Conservation (phyloP, 2,797 vertebrate genomes). For the Notolabrus celidotus region DNA sequence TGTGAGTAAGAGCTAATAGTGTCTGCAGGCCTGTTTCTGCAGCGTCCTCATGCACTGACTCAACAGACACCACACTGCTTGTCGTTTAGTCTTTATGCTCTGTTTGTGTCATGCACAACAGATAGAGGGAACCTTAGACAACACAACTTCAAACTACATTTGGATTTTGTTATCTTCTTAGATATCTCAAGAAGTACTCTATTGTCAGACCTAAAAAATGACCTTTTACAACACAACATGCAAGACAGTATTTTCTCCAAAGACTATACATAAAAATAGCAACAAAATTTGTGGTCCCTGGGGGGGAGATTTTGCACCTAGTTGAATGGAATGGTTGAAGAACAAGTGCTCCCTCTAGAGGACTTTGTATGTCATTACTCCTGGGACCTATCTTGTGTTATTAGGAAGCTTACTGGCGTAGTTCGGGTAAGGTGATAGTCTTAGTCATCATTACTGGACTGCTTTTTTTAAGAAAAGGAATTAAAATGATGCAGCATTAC, state of each 20-base stretch:
- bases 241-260: background rate
- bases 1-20: slow-evolving; percentile 43
- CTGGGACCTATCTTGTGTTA: background rate
- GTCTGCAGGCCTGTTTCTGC: slow-evolving; percentile 35
- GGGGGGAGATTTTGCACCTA: background rate
- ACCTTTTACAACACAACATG: background rate
- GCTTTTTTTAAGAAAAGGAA: no score
- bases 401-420: no score
- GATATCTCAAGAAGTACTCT: background rate
- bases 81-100: slow-evolving; percentile 46
- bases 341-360: slow-evolving; percentile 62
- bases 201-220: background rate
- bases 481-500: no score
- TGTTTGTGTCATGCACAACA: slow-evolving; percentile 8
- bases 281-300: background rate
- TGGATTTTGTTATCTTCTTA: no score
- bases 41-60: slow-evolving; percentile 26
- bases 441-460: no score
- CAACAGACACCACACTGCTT: slow-evolving; percentile 36
- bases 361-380: background rate
- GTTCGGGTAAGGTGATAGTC: no score
- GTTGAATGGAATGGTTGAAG: background rate
- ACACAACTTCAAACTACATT: background rate
- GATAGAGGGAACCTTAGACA: slow-evolving; percentile 26
- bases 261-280: background rate